Conservation (phyloP, 2,797 vertebrate genomes). For the Sebastes itinus region DNA sequence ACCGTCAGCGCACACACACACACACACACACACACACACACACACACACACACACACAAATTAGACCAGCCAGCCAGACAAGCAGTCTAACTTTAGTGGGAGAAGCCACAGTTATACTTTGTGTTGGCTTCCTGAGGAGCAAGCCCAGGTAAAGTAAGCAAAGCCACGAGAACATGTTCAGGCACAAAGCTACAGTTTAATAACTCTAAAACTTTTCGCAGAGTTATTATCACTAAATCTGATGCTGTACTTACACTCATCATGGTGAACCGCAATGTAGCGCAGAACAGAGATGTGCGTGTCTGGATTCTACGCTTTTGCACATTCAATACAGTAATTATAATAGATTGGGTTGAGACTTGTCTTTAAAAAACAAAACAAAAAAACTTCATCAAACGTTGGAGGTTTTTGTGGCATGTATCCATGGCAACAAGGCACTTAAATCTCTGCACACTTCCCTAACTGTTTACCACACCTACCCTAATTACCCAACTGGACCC, state of each 20-base stretch:
- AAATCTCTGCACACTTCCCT: conserved; percentile 51
- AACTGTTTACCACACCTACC: conserved; percentile 65
- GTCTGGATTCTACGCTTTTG: conserved; percentile 13
- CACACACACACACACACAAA: conserved; percentile 22
- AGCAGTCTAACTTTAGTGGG: conserved; percentile 58
- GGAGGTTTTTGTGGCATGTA: conserved; percentile 51
- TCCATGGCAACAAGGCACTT: conserved; percentile 61
- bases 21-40: too few relatives aligned
- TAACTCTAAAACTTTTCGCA: conserved; percentile 34
- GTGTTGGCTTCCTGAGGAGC: conserved; percentile 28
- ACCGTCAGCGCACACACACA: conserved; percentile 19
- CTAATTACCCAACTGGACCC: conserved; percentile 53
- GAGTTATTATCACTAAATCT: conserved; percentile 49
- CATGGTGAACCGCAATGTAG: conserved; percentile 24
- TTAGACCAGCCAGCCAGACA: conserved; percentile 28
- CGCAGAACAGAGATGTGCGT: conserved; percentile 13
- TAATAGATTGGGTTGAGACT: conserved; percentile 24
- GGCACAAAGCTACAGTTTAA: conserved; percentile 52
- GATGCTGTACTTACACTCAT: conserved; percentile 38
- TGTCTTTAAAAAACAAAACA: conserved; percentile 38
- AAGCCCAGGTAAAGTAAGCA: conserved; percentile 40
- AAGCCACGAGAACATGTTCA: conserved; percentile 48
- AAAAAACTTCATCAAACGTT: conserved; percentile 25
- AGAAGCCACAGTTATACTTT: conserved; percentile 53
- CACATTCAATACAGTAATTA: conserved; percentile 30